These are phyloP conservation scores for Oreotrochilus melanogaster DNA, from an alignment of 2,113 vertebrate genomes.

Conservation along the genomic window DNA sequence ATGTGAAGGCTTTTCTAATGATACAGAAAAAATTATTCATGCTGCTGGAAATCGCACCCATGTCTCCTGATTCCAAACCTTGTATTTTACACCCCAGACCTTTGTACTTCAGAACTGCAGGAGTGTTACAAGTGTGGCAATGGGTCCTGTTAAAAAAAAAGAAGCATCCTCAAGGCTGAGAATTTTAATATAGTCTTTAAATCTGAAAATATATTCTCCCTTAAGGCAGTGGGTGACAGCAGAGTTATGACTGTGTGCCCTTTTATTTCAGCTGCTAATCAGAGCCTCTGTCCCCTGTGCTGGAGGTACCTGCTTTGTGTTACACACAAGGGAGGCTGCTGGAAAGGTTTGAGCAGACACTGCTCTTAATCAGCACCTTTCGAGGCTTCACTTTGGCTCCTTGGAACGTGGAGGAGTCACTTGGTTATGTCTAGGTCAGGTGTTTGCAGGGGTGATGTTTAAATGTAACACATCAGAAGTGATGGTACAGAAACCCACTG, in stretches of 20 bases:
- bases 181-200: background rate
- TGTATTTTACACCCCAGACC: background rate
- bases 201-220: background rate
- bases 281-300: background rate
- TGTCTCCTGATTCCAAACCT: background rate
- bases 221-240: background rate
- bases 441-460: background rate
- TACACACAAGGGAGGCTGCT: background rate
- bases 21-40: background rate
- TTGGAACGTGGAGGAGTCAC: background rate
- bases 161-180: background rate
- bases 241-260: background rate
- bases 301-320: background rate
- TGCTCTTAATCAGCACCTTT: background rate
- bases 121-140: background rate
- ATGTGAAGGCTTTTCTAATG: background rate
- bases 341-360: background rate
- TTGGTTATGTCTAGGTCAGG: background rate
- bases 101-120: background rate
- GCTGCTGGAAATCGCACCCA: background rate
- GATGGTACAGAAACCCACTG: conserved; percentile 5
- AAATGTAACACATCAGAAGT: background rate
- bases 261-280: conserved; percentile 18
- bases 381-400: background rate
- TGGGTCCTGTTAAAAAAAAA: background rate